Base-by-base conservation (phyloP, 1,140 invertebrate species). In the Macrocentrus cingulum region DNA sequence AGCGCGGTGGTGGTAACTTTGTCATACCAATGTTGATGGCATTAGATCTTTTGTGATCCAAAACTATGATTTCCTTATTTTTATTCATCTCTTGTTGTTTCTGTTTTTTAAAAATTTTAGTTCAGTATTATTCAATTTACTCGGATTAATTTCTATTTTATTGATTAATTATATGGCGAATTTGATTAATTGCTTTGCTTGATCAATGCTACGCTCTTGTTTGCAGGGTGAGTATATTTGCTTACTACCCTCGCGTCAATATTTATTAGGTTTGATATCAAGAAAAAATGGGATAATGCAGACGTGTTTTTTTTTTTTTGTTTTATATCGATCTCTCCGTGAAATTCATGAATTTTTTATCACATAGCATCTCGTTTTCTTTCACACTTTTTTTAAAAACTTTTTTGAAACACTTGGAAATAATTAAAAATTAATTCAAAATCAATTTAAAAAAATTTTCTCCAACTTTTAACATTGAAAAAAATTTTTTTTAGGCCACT, bases 1-100 rank as follows among this genome's bases (percentile, higher is more conserved):
- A 94, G 55, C 96, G 85, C 1, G 96, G 92, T 3, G 95, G 96
- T 19, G 98, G 97, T 61, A 99, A 80, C 75, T 98, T 98, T 7
- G 97, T 99, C 88, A 99, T 94, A n/a, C 95, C 95, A 69, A 99
- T 99, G 76, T 99, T 99, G 64, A 99, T 99, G 8, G 95, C 95
- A 79, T 99, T 99, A 1, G 97, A 99, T 62, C 98, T 83, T 74
- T 99, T 99, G 18, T 95, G 89, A 78, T 98, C 95, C 72, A 99
- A 81, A 20, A 99, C 95, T 39, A 97, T 93, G 53, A 98, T 89
- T 78, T 96, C 92, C 77, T 96, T 93, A 71, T 91, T 98, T 74
- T 96, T 97, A 75, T 91, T 94, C 80, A 89, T 84, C 76, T 94
- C 93, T 80, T 92, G 89, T 84, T 94, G 87, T 84, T 95, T 94